Evolutionary conservation across 92 coral and sea anemone species (phyloP), one percentile per base, ranked within the genome.

Genomic region (Paragorgia papillata): DNA sequence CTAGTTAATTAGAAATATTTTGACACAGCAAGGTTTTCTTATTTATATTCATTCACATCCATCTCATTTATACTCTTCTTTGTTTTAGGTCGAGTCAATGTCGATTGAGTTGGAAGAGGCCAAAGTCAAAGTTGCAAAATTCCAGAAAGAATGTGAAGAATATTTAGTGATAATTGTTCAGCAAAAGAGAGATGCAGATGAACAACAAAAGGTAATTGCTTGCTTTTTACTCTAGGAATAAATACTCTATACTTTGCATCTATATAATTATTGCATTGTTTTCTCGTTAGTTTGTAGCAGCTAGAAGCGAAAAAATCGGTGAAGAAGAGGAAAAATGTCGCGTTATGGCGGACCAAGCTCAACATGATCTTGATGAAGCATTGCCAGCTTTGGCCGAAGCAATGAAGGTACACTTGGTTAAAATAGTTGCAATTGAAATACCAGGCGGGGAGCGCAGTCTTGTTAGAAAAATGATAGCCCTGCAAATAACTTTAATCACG

Each of bases 171-270:
- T 91, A 14, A 95, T 95, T 34, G 99, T 95, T 5, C 99, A 95
- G 40, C 97, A 95, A 85, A 95, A 95, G 77, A 82, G 99, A 76
- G 99, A 95, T 70, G 99, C 99, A 14, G 99, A 95, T 79, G 99
- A 95, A 51, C 99, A 95, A 46, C 99, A 95, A 53, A 95, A 95
- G 88, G 99, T 88, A 83, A 43, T 62, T 33, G 4, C 18, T 12
- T 12, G 29, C 22, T 55, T 19, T 10, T 21, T 55, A 55, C 22
- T 12, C 22, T 55, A 55, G 61, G 1, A 10, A 27, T 55, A 12
- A 27, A 9, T 10, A 0, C 1, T 12, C 19, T 55, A 1, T 21
- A 1, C 3, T 55, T 55, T 19, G 13, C 26, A 44, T 28, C 10
- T 17, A 20, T 30, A 22, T n/a, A 30, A 10, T 34, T 56, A 29